Conservation (phyloP, 53 echinoderm and acorn worm genomes). For the Pentamera pediparva region DNA sequence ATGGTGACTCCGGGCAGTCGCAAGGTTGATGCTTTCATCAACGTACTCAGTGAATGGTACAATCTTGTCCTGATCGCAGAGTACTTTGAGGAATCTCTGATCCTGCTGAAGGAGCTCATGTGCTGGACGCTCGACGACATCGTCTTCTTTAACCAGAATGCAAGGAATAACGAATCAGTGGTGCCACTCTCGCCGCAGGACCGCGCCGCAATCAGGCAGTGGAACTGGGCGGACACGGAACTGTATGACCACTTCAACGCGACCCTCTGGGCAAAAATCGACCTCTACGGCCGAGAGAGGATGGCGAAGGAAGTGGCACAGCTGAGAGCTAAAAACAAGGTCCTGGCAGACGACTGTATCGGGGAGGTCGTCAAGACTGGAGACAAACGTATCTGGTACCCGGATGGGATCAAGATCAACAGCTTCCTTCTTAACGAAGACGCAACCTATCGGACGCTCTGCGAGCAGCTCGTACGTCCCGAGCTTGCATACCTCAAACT, state of each 20-base stretch:
- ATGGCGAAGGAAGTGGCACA: conserved; percentile 58
- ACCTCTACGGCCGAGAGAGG: conserved; percentile 50
- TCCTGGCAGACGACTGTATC: conserved; percentile 55
- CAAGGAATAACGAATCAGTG: conserved; percentile 64
- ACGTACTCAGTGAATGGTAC: conserved; percentile 45
- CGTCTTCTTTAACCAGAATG: conserved; percentile 81
- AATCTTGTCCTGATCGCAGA: conserved; percentile 81
- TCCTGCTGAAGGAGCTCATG: conserved; percentile 73
- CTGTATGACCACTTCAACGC: conserved; percentile 73
- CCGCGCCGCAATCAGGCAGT: conserved; percentile 48
- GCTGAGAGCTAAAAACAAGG: conserved; percentile 45
- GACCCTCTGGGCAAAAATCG: conserved; percentile 72
- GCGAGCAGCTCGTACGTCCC: conserved; percentile 75
- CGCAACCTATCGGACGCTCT: conserved; percentile 56
- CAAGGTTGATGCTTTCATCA: conserved; percentile 45
- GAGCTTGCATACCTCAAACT: conserved; percentile 66
- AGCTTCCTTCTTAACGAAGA: conserved; percentile 67
- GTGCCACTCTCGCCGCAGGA: conserved; percentile 14
- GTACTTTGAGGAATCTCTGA: conserved; percentile 85
- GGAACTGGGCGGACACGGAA: conserved; percentile 67
- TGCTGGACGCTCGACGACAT: conserved; percentile 81
- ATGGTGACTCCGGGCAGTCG: conserved; percentile 30
- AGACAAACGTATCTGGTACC: conserved; percentile 82
- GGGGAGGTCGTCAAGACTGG: conserved; percentile 51
- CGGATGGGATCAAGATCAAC: conserved; percentile 68